Conservation (phyloP, 2,113 vertebrate species). For the crab-eating macaque (Macaca fascicularis) region DNA sequence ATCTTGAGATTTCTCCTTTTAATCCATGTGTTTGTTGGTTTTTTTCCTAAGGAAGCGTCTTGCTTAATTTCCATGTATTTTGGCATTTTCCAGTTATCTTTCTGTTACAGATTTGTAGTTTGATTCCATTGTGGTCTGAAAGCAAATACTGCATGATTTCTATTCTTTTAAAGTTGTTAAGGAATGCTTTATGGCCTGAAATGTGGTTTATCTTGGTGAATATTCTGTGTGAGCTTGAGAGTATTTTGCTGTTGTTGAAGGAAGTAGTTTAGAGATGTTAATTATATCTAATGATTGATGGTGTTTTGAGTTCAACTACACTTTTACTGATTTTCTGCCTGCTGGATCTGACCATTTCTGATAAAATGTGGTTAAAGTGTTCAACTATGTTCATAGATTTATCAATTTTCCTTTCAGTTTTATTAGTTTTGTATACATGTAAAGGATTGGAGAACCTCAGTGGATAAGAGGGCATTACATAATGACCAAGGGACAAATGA, state of each 20-base stretch:
- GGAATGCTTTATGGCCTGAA: background rate
- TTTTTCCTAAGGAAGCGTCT: background rate
- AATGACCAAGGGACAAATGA: no score
- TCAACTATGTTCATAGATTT: background rate
- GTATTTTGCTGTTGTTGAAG: background rate
- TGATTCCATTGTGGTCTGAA: background rate
- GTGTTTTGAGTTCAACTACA: background rate
- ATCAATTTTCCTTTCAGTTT: background rate
- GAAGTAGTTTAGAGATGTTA: background rate
- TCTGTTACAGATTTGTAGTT: background rate
- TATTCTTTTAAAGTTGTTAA: background rate
- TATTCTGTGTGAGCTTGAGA: background rate
- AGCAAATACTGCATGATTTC: background rate
- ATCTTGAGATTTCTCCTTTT: background rate
- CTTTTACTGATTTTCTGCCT: background rate
- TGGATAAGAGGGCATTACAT: no score
- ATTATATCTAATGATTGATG: background rate
- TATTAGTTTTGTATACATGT: background rate
- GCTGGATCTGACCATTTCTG: background rate
- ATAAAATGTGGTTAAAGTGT: background rate
- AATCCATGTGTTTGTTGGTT: background rate
- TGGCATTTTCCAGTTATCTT: background rate
- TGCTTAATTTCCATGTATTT: background rate
- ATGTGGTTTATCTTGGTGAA: background rate
- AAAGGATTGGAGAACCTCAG: background rate